These are phyloP conservation scores for Laspeyria flexula DNA, from an alignment of 2,888 invertebrate species.

Conservation along the genomic window DNA sequence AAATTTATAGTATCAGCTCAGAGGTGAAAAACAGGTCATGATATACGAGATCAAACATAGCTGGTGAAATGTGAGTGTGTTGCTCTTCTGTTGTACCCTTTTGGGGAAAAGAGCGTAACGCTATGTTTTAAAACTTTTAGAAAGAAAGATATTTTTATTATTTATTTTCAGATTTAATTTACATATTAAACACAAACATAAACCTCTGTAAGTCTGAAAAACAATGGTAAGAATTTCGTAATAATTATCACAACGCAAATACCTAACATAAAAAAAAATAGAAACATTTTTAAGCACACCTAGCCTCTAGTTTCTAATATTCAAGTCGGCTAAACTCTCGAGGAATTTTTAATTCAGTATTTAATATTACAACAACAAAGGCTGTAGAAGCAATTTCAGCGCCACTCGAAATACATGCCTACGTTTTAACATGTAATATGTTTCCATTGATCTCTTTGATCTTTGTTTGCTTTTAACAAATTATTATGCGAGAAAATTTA, in stretches of 20 bases:
- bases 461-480: slow-evolving; percentile 40
- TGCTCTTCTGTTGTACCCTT: no score
- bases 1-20: no score
- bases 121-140: no score
- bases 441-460: slow-evolving; percentile 31
- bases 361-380: slow-evolving; percentile 16
- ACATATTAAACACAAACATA: no score
- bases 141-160: no score
- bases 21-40: no score
- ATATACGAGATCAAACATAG: no score
- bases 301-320: slow-evolving; percentile 4
- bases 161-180: no score
- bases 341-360: slow-evolving; percentile 7
- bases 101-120: no score
- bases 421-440: slow-evolving; percentile 20
- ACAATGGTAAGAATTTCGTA: background rate
- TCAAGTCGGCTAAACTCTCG: background rate
- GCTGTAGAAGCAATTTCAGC: slow-evolving; percentile 5
- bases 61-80: no score
- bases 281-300: background rate
- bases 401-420: slow-evolving; percentile 3
- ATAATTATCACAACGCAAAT: background rate
- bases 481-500: slow-evolving; percentile 17
- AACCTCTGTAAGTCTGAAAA: no score
- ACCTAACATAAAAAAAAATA: background rate